Evolutionary conservation across 2,113 vertebrate species (phyloP), one percentile per base, ranked within the genome.

Genomic region (Haplotaxodon microlepis): DNA sequence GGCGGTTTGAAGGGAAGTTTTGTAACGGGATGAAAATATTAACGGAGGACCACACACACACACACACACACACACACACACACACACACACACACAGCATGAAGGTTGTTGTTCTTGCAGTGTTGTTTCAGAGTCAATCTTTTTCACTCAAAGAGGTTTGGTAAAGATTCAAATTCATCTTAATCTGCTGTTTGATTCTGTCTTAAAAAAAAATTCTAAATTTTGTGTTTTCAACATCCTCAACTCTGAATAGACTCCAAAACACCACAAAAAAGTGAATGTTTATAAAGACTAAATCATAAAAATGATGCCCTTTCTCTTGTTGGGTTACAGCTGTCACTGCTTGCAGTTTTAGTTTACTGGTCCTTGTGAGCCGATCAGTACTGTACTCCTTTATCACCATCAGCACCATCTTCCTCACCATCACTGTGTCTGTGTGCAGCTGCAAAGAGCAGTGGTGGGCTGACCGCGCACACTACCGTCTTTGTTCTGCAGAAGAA

Each of bases 381-480:
- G 19, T 36, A 84, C 80, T 88, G 79, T 85, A 78, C 81, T 81
- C 56, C 89, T 71, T 86, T 85, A 61, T 89, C 85, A 51, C 81
- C 84, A 45, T 69, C 85, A 42, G 9, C 40, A 47, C 45, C 42
- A 50, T 78, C 42, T 50, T 78, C 24, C 42, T 87, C 79, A n/a
- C 78, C 83, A 12, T 83, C 78, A 40, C 81, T 79, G 83, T 88
- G 87, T 89, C 50, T 92, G 87, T 84, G 79, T 85, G 88, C 92
- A 94, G 91, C 89, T 93, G 89, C 87, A 82, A 92, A 93, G 88
- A 90, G 84, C 71, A 78, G 88, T 71, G 2, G 92, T 93, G 91
- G 90, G 91, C 76, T 83, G 90, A 86, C 34, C 2, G 34, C 5
- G 57, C 88, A 94, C 90, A 95, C 87, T 94, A 86, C 66, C n/a